A percentile compares a stretch with the other conserved stretches of the same genome.
phyloP scores from a whole-genome alignment of 2,797 vertebrate genomes.

The Sebastes iracundus region DNA sequence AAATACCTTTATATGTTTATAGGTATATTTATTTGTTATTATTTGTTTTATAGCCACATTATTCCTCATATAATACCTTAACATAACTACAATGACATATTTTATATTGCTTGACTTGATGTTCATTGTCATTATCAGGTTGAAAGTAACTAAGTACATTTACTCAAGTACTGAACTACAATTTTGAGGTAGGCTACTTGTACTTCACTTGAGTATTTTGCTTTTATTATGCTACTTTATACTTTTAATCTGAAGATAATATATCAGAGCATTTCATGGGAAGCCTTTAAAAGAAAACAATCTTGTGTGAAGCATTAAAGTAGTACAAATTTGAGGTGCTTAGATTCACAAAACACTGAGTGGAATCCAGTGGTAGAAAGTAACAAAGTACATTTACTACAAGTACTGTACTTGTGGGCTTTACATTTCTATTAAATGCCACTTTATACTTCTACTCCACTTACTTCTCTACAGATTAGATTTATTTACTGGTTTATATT shows the following conservation, averaged over 20 bases:
- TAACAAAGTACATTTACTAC: background rate
- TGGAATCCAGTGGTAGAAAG: too few species aligned
- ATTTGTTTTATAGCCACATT: background rate
- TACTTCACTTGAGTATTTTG: background rate
- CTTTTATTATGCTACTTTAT: background rate
- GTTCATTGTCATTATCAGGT: background rate
- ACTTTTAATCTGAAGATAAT: background rate
- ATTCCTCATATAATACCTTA: background rate
- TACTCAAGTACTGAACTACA: background rate
- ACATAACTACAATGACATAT: background rate
- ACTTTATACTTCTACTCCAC: background rate
- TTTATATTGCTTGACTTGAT: background rate
- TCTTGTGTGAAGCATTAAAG: background rate
- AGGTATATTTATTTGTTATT: background rate
- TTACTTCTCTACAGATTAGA: too few species aligned
- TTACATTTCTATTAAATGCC: background rate
- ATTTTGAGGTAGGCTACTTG: background rate
- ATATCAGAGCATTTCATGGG: background rate
- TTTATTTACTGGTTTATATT: too few species aligned
- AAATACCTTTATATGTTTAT: background rate
- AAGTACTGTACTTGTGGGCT: background rate
- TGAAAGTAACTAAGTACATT: background rate
- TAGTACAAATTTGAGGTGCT: background rate
- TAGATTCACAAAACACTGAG: rapidly evolving
- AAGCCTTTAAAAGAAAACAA: background rate